A percentile compares a stretch with the other conserved stretches of the same genome.
phyloP scores from a whole-genome alignment of 2,888 invertebrate species.

The Phorcus lineatus region DNA sequence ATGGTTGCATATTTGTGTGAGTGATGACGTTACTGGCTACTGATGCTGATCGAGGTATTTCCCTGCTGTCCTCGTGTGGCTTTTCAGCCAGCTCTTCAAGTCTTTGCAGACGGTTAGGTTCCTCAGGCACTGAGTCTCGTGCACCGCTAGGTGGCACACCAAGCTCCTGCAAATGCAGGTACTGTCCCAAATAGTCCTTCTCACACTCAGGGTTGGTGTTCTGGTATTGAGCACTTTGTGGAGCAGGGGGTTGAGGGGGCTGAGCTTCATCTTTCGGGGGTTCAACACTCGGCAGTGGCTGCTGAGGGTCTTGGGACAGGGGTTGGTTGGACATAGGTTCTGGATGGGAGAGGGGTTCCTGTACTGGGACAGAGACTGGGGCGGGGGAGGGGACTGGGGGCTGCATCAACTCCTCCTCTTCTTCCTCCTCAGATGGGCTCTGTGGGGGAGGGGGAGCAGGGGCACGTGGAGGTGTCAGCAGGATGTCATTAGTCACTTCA shows the following conservation, averaged over 20 bases:
- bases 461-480: slow-evolving; percentile 51
- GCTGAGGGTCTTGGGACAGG: slow-evolving; percentile 24
- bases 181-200: slow-evolving; percentile 68
- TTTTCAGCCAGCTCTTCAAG: slow-evolving; percentile 46
- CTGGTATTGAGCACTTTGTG: slow-evolving; percentile 27
- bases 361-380: slow-evolving; percentile 22
- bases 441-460: slow-evolving; percentile 46
- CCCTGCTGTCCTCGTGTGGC: slow-evolving; percentile 38
- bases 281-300: slow-evolving; percentile 14
- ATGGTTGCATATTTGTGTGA: slow-evolving; percentile 47
- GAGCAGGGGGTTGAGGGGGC: slow-evolving; percentile 26
- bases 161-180: slow-evolving; percentile 66
- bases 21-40: slow-evolving; percentile 46
- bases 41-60: slow-evolving; percentile 24
- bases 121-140: slow-evolving; percentile 31
- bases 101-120: slow-evolving; percentile 39
- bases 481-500: slow-evolving; percentile 48
- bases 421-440: slow-evolving; percentile 46
- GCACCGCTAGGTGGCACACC: slow-evolving; percentile 41
- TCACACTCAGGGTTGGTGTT: slow-evolving; percentile 62
- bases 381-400: slow-evolving; percentile 36
- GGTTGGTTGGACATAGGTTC: slow-evolving; percentile 31
- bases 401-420: slow-evolving; percentile 46
- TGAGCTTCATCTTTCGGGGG: slow-evolving; percentile 4
- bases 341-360: slow-evolving; percentile 37